These are phyloP conservation scores for Smittia sp. DNA, from an alignment of 2,888 invertebrate genomes.

Conservation along the genomic window DNA sequence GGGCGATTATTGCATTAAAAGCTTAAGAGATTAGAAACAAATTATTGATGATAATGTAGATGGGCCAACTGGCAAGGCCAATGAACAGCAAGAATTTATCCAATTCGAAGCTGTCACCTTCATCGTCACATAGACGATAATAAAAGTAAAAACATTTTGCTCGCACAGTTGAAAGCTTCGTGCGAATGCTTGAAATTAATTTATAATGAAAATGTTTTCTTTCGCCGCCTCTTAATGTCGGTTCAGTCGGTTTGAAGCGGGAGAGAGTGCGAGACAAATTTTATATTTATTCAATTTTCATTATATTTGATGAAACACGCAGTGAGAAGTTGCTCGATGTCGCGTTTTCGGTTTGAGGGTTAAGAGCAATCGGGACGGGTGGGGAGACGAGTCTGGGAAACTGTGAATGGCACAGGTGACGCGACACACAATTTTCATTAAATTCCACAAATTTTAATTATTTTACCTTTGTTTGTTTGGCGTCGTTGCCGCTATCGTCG, in stretches of 20 bases:
- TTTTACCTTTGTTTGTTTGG: slow-evolving; percentile 3
- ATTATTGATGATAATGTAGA: slow-evolving; percentile 39
- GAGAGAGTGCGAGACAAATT: not conserved
- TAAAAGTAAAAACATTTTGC: too few relatives aligned
- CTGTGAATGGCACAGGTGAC: slow-evolving; percentile 4
- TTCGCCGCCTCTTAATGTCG: too few relatives aligned
- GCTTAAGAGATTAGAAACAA: slow-evolving; percentile 39
- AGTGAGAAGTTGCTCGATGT: not conserved
- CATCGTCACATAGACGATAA: too few relatives aligned
- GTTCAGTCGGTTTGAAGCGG: too few relatives aligned
- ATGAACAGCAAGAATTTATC: not conserved
- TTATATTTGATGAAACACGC: not conserved
- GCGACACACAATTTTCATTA: slow-evolving; percentile 28
- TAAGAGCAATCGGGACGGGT: too few relatives aligned
- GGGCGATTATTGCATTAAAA: slow-evolving; percentile 40
- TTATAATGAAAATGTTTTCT: too few relatives aligned
- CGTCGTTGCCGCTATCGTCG: not conserved
- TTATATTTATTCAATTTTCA: slow-evolving; percentile 14
- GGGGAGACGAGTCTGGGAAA: too few relatives aligned
- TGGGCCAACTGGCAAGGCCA: slow-evolving; percentile 25
- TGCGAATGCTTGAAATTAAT: too few relatives aligned
- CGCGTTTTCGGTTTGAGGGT: not conserved
- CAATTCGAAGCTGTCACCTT: too few relatives aligned
- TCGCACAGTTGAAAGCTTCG: too few relatives aligned
- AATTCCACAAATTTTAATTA: slow-evolving; percentile 23